A percentile compares a stretch with the other conserved stretches of the same genome.
phyloP scores from a whole-genome alignment of 2,113 vertebrate species.

The Prolemur simus region DNA sequence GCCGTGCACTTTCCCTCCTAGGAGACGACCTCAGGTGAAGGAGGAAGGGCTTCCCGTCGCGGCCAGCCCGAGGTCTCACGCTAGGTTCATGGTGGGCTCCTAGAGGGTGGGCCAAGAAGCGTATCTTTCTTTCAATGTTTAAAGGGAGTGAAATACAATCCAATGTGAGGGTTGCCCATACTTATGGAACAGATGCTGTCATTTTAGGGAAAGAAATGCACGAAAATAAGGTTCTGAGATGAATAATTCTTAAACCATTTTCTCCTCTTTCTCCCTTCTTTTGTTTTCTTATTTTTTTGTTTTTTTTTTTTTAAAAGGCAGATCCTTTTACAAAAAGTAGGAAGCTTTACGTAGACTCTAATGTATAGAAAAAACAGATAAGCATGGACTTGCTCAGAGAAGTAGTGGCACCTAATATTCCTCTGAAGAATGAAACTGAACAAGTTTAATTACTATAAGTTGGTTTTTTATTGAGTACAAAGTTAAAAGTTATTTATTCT shows the following conservation, averaged over 20 bases:
- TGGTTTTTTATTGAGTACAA: background rate
- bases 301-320: background rate
- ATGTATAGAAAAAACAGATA: background rate
- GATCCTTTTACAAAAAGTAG: background rate
- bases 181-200: background rate
- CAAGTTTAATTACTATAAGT: background rate
- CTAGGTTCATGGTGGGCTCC: background rate
- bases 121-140: background rate
- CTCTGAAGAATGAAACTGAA: background rate
- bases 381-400: background rate
- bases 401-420: background rate
- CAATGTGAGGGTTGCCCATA: background rate
- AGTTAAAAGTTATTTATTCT: background rate
- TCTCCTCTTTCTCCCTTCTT: background rate
- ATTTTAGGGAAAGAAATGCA: background rate
- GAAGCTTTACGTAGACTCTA: background rate
- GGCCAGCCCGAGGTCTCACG: background rate
- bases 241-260: background rate
- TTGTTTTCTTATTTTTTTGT: background rate
- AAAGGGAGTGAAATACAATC: conserved; percentile 9
- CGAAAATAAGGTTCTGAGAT: background rate
- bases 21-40: background rate
- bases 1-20: background rate
- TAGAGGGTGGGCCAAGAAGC: background rate
- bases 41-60: fast-evolving